phyloP scores from a whole-genome alignment of 2,888 invertebrate genomes.

The Blastobasis lacticolella region DNA sequence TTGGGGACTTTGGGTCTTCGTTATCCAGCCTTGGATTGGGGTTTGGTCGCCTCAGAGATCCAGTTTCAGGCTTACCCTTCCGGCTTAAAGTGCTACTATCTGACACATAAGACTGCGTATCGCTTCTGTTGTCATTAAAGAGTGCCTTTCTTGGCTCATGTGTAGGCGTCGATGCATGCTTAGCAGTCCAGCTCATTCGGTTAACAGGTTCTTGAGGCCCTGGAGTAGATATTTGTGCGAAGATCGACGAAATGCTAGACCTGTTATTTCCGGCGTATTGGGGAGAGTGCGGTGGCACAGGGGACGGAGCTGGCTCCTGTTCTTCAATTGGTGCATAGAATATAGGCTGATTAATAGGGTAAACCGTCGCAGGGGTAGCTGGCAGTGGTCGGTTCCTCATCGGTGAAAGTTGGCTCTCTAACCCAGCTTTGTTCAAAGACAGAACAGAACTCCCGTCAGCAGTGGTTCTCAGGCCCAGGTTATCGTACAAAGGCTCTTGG shows the following conservation, averaged over 20 bases:
- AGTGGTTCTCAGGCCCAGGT: constrained; percentile 87
- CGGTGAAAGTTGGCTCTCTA: constrained; percentile 67
- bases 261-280: constrained; percentile 51
- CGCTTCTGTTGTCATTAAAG: constrained; percentile 49
- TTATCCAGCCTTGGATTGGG: constrained; percentile 23
- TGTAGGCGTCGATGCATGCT: constrained; percentile 64
- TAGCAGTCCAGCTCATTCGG: constrained; percentile 69
- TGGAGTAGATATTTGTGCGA: constrained; percentile 62
- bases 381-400: constrained; percentile 79
- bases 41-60: constrained; percentile 55
- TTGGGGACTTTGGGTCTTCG: constrained; percentile 48
- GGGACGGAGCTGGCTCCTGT: constrained; percentile 65
- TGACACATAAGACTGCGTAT: constrained; percentile 42
- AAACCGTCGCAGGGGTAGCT: constrained; percentile 68
- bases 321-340: constrained; percentile 71
- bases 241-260: constrained; percentile 66
- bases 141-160: constrained; percentile 57
- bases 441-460: constrained; percentile 89
- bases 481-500: constrained; percentile 89
- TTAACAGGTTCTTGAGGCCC: constrained; percentile 68
- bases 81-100: constrained; percentile 55
- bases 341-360: constrained; percentile 60
- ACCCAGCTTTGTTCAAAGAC: constrained; percentile 82
- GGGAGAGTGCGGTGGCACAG: constrained; percentile 44
- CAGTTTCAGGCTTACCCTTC: constrained; percentile 71